phyloP scores from a whole-genome alignment of 2,888 invertebrate species.

The Hartigia nigra region DNA sequence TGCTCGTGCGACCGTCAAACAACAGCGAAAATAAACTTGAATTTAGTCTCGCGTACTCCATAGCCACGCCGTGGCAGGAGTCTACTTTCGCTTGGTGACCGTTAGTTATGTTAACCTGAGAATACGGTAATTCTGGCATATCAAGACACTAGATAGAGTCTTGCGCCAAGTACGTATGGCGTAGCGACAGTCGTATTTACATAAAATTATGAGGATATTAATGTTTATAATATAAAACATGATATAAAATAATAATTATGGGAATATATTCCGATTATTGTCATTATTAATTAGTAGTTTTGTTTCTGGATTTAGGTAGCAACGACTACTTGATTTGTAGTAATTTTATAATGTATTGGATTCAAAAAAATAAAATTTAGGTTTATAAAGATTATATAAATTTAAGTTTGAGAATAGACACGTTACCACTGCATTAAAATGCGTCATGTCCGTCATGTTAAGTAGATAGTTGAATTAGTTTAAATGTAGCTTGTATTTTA shows the following conservation, averaged over 20 bases:
- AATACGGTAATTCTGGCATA: not conserved
- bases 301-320: not conserved
- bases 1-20: slow-evolving; percentile 11
- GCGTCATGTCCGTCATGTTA: not conserved
- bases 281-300: not conserved
- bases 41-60: slow-evolving; percentile 37
- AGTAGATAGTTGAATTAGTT: not conserved
- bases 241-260: not conserved
- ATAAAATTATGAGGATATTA: not conserved
- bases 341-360: not conserved
- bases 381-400: not conserved
- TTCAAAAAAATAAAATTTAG: not conserved
- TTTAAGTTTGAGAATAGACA: not conserved
- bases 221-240: not conserved
- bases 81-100: not conserved
- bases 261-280: not conserved
- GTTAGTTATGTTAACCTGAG: not conserved
- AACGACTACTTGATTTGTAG: not conserved
- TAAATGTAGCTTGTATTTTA: not conserved
- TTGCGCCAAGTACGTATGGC: too few species aligned
- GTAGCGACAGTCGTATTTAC: too few species aligned
- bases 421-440: not conserved
- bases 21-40: slow-evolving; percentile 39
- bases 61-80: slow-evolving; percentile 27
- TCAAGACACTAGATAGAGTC: too few species aligned